Evolutionary conservation across 1,140 invertebrate species (phyloP).

Genomic region (Drosophila auraria): DNA sequence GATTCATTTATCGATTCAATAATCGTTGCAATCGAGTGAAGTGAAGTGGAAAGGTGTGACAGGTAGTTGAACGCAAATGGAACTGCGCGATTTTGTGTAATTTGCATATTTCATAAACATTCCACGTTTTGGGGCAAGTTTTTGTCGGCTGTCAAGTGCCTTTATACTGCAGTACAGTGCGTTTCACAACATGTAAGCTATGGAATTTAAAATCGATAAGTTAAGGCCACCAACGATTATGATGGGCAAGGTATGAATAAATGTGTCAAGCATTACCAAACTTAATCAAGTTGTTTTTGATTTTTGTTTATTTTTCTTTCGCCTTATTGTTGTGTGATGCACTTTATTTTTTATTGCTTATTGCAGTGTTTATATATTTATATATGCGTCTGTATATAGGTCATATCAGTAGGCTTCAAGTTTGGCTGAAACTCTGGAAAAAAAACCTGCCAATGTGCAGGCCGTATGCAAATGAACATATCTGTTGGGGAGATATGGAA

Average conservation of each 20-base stretch:
- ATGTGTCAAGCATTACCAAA: not conserved
- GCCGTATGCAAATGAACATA: slow-evolving; percentile 45
- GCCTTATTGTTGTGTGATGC: slow-evolving; percentile 6
- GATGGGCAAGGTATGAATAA: no score
- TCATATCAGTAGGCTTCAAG: slow-evolving; percentile 32
- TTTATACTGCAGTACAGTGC: slow-evolving; percentile 16
- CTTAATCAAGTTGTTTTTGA: not conserved
- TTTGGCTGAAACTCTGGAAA: slow-evolving; percentile 29
- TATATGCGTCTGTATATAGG: slow-evolving; percentile 24
- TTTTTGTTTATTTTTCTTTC: no score
- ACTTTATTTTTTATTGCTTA: slow-evolving; percentile 4
- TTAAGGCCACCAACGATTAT: no score
- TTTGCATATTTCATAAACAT: slow-evolving; percentile 67
- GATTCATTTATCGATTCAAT: slow-evolving; percentile 28
- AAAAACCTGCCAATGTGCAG: slow-evolving; percentile 25
- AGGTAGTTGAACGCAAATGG: slow-evolving; percentile 16
- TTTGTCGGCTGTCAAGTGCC: slow-evolving; percentile 17
- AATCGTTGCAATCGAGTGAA: slow-evolving; percentile 13
- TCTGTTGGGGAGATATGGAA: slow-evolving; percentile 24
- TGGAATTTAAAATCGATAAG: not conserved
- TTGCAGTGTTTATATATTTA: not conserved
- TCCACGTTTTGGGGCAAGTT: slow-evolving; percentile 28
- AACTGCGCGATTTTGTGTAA: slow-evolving; percentile 41
- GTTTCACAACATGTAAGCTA: not conserved
- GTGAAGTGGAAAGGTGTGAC: slow-evolving; percentile 8